A percentile compares a stretch with the other conserved stretches of the same genome.
These are phyloP conservation scores for Brachionus angularis DNA, from an alignment of 1,140 invertebrate species.

Conservation along the genomic window DNA sequence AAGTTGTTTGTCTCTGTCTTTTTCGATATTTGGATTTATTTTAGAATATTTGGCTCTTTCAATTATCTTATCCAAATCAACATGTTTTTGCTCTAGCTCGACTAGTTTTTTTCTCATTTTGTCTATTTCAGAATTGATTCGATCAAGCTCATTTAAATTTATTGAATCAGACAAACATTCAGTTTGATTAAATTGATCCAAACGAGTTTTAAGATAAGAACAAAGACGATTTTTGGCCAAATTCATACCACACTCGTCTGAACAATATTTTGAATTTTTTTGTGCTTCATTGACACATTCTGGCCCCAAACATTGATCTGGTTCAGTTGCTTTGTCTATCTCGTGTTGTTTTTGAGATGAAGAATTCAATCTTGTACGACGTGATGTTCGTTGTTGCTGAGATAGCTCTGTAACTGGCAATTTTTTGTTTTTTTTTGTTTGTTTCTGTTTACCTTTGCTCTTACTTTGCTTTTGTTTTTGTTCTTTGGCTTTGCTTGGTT, in stretches of 20 bases:
- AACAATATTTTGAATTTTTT: slow-evolving; percentile 83
- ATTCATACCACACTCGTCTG: slow-evolving; percentile 82
- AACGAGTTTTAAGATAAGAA: slow-evolving; percentile 77
- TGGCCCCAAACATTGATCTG: slow-evolving; percentile 81
- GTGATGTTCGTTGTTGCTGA: no score
- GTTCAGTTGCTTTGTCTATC: slow-evolving; percentile 45
- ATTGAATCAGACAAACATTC: slow-evolving; percentile 78
- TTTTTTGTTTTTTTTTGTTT: neutral
- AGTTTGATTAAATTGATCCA: slow-evolving; percentile 89
- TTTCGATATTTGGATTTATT: slow-evolving; percentile 62
- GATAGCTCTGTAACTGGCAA: no score
- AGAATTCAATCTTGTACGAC: no score
- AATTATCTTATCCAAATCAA: slow-evolving; percentile 74
- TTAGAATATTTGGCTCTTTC: slow-evolving; percentile 68
- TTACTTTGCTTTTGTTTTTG: no score
- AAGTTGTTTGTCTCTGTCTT: slow-evolving; percentile 40
- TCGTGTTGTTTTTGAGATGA: no score
- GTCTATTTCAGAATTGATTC: slow-evolving; percentile 72
- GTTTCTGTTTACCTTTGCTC: neutral
- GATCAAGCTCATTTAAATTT: slow-evolving; percentile 75
- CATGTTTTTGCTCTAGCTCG: slow-evolving; percentile 55
- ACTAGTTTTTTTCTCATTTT: slow-evolving; percentile 67
- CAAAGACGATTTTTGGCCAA: slow-evolving; percentile 69
- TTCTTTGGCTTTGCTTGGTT: no score
- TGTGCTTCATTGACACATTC: slow-evolving; percentile 73